Evolutionary conservation across 1,140 invertebrate genomes (phyloP).

Genomic region (Drosophila ambigua): DNA sequence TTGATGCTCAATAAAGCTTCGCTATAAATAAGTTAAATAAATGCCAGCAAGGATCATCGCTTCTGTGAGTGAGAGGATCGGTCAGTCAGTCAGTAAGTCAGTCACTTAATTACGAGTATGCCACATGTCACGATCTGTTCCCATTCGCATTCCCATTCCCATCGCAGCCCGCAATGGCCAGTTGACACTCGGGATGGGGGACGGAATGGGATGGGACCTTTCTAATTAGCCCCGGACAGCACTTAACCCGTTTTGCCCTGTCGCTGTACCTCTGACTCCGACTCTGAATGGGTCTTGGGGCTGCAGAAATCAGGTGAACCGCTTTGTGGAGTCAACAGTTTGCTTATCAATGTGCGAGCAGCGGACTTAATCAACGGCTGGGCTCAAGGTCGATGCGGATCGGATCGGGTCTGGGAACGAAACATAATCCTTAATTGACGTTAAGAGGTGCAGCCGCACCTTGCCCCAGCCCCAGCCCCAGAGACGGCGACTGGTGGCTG

Average conservation of each 20-base stretch:
- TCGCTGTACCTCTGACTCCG: too few relatives aligned
- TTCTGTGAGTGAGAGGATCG: too few relatives aligned
- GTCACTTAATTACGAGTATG: too few relatives aligned
- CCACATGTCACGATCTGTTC: too few relatives aligned
- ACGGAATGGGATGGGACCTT: constrained; percentile 7
- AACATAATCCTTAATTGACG: constrained; percentile 57
- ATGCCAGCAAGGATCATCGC: too few relatives aligned
- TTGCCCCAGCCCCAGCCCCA: constrained; percentile 3
- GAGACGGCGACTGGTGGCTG: constrained; percentile 5
- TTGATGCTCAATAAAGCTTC: too few relatives aligned
- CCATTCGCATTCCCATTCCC: too few relatives aligned
- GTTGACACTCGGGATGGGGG: not conserved
- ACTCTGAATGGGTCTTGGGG: not conserved
- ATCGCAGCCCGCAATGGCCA: too few relatives aligned
- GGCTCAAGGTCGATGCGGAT: constrained; percentile 29
- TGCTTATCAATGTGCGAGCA: constrained; percentile 44
- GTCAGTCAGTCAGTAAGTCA: too few relatives aligned
- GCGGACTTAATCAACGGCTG: constrained; percentile 29
- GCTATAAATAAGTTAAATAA: too few relatives aligned
- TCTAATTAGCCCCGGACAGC: constrained; percentile 30
- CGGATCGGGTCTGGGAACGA: constrained; percentile 22
- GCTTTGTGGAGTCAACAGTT: constrained; percentile 19
- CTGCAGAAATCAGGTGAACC: constrained; percentile 13
- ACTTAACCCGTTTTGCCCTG: constrained; percentile 38
- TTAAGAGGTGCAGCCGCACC: constrained; percentile 25